A percentile compares a stretch with the other conserved stretches of the same genome.
Conservation (phyloP, 2,888 invertebrate species). For the Spatulosminthurus flaviceps region DNA sequence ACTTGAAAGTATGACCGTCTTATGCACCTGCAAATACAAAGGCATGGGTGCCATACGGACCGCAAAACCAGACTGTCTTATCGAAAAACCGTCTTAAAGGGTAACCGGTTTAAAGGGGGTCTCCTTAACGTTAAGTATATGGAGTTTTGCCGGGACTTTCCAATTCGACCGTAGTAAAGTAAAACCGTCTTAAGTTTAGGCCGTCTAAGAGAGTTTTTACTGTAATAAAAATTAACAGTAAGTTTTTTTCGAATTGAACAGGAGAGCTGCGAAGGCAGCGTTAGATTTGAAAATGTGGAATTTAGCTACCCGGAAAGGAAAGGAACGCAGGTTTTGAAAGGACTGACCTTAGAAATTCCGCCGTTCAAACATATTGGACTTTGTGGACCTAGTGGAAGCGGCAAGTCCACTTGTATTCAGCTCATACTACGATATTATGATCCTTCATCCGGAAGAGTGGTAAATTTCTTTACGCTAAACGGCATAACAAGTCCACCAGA, state of each 20-base stretch:
- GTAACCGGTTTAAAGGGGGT: no score
- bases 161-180: no score
- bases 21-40: no score
- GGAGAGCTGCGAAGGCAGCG: slow-evolving; percentile 66
- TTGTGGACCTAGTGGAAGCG: slow-evolving; percentile 78
- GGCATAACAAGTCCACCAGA: background rate
- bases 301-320: slow-evolving; percentile 68
- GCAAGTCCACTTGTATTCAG: slow-evolving; percentile 87
- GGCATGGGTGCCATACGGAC: no score
- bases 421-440: slow-evolving; percentile 86
- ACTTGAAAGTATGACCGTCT: no score
- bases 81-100: no score
- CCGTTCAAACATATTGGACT: slow-evolving; percentile 78
- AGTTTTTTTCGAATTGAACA: slow-evolving; percentile 33
- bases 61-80: no score
- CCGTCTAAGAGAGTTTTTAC: no score
- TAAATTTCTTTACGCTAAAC: slow-evolving; percentile 45
- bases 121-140: no score
- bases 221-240: background rate
- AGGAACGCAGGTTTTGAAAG: slow-evolving; percentile 73
- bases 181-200: no score
- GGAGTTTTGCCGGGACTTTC: no score
- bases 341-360: slow-evolving; percentile 74
- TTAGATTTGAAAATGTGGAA: slow-evolving; percentile 67
- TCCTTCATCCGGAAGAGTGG: slow-evolving; percentile 73